phyloP scores from a whole-genome alignment of 2,113 vertebrate species.

The Conger conger region DNA sequence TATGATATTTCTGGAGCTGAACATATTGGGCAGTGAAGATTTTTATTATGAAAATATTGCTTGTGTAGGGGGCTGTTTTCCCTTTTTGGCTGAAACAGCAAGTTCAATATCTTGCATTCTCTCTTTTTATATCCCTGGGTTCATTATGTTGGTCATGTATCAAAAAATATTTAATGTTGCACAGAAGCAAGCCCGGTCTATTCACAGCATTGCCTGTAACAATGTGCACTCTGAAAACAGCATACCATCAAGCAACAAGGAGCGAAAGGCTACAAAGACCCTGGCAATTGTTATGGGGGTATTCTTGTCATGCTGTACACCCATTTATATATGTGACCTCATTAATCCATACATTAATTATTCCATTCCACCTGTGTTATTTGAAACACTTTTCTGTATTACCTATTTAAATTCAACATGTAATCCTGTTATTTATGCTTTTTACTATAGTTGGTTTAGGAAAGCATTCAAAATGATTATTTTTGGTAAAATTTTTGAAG shows the following conservation, averaged over 20 bases:
- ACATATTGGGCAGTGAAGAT: slow-evolving; percentile 67
- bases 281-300: slow-evolving; percentile 72
- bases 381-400: slow-evolving; percentile 70
- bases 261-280: slow-evolving; percentile 52
- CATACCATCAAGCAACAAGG: too few species aligned
- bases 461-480: slow-evolving; percentile 72
- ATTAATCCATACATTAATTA: slow-evolving; percentile 63
- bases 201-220: slow-evolving; percentile 46
- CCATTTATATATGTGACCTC: slow-evolving; percentile 72
- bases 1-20: slow-evolving; percentile 74
- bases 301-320: slow-evolving; percentile 77
- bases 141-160: slow-evolving; percentile 32
- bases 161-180: slow-evolving; percentile 33
- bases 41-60: slow-evolving; percentile 52
- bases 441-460: slow-evolving; percentile 77
- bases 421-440: slow-evolving; percentile 48
- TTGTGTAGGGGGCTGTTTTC: slow-evolving; percentile 63
- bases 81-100: slow-evolving; percentile 68
- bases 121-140: slow-evolving; percentile 58
- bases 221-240: neutral
- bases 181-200: slow-evolving; percentile 57
- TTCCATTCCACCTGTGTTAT: slow-evolving; percentile 18
- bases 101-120: slow-evolving; percentile 61
- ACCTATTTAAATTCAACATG: slow-evolving; percentile 78
- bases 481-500: slow-evolving; percentile 68